A percentile compares a stretch with the other conserved stretches of the same genome.
These are phyloP conservation scores for Chloroceryle aenea DNA, from an alignment of 2,113 vertebrate species.

Conservation along the genomic window DNA sequence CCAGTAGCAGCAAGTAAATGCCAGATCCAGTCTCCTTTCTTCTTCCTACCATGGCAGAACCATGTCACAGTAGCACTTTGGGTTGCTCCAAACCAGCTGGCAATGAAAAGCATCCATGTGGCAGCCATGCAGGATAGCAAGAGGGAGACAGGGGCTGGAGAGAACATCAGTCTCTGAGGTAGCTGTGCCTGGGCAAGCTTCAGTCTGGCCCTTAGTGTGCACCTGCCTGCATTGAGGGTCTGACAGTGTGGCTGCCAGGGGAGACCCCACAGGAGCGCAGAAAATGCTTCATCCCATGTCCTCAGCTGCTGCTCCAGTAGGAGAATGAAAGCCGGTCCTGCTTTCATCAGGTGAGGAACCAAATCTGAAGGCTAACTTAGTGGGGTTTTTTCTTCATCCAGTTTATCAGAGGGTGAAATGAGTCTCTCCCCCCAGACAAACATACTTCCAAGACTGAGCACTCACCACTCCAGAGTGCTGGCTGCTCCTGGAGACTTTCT, in stretches of 20 bases:
- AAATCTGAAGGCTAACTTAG: neutral
- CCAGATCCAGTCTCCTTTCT: neutral
- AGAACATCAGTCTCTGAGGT: fast-evolving
- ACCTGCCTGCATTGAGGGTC: neutral
- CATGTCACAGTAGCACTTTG: neutral
- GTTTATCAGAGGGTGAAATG: constrained; percentile 4
- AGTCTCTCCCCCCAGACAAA: neutral
- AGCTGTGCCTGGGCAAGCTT: neutral
- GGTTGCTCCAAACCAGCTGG: neutral
- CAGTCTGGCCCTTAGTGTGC: neutral
- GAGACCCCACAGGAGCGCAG: neutral
- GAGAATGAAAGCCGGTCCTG: neutral
- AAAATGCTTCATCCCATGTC: fast-evolving
- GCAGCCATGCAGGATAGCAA: fast-evolving
- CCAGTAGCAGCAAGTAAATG: fast-evolving
- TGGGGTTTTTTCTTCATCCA: neutral
- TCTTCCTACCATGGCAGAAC: neutral
- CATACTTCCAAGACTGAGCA: fast-evolving
- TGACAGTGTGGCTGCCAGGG: neutral
- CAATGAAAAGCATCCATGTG: neutral
- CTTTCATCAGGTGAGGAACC: neutral
- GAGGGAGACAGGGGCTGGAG: neutral
- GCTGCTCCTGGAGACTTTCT: neutral
- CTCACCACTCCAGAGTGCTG: neutral
- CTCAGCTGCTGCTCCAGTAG: neutral